phyloP scores from a whole-genome alignment of 35 echinoderm and acorn worm genomes.

The Acanthaster planci region DNA sequence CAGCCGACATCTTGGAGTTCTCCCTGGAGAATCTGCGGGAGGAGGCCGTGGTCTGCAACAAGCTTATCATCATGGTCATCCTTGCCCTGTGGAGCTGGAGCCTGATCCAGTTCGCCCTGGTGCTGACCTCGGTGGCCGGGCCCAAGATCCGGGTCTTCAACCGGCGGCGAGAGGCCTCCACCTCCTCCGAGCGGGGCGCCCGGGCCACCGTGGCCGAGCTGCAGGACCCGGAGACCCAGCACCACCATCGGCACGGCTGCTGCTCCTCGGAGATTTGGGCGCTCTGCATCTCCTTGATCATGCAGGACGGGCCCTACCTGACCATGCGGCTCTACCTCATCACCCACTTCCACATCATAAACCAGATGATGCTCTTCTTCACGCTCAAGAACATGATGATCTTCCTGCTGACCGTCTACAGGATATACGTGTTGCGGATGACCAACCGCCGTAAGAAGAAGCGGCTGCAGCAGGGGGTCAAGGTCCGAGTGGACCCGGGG shows the following conservation, averaged over 20 bases:
- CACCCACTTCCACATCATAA: slow-evolving; percentile 49
- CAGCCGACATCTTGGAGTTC: slow-evolving; percentile 96
- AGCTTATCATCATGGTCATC: slow-evolving; percentile 67
- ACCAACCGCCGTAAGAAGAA: neutral
- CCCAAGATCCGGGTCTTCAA: slow-evolving; percentile 39
- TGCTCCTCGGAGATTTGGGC: slow-evolving; percentile 91
- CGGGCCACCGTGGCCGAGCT: neutral
- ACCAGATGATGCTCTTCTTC: slow-evolving; percentile 96
- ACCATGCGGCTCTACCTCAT: slow-evolving; percentile 81
- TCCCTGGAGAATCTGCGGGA: slow-evolving; percentile 83
- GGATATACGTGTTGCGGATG: slow-evolving; percentile 55
- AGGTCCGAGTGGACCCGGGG: slow-evolving; percentile 1
- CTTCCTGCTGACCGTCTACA: slow-evolving; percentile 65
- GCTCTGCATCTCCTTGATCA: slow-evolving; percentile 55
- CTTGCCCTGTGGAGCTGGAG: slow-evolving; percentile 80
- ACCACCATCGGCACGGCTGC: slow-evolving; percentile 13
- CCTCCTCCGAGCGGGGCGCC: neutral
- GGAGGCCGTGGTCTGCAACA: slow-evolving; percentile 65
- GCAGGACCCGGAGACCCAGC: neutral
- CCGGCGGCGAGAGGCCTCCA: neutral
- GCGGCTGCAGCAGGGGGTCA: neutral
- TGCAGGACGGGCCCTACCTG: slow-evolving; percentile 88
- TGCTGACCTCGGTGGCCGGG: slow-evolving; percentile 77
- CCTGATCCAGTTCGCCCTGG: slow-evolving; percentile 84
- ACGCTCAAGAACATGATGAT: slow-evolving; percentile 76